Evolutionary conservation across 2,888 invertebrate species (phyloP).

Genomic region (Drosophila crucigera): DNA sequence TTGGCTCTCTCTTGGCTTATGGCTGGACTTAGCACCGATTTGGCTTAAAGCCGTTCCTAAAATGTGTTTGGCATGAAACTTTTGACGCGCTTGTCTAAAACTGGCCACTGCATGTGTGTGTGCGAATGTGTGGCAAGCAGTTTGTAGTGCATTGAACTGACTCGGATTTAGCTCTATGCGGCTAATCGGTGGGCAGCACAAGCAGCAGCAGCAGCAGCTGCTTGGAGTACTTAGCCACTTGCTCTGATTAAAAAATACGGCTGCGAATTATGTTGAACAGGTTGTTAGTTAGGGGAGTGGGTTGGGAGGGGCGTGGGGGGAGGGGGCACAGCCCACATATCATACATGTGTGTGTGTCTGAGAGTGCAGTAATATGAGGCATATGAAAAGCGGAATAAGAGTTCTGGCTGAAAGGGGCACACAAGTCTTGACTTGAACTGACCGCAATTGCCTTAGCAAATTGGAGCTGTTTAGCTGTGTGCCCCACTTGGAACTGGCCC

Average conservation of each 20-base stretch:
- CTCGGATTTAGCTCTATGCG: constrained; percentile 17
- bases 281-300: constrained; percentile 7
- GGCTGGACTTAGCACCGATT: constrained; percentile 70
- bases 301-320: background rate
- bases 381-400: constrained; percentile 4
- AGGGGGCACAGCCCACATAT: constrained; percentile 30
- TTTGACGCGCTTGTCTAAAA: constrained; percentile 51
- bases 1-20: constrained; percentile 22
- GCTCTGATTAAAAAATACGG: constrained; percentile 61
- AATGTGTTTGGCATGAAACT: constrained; percentile 51
- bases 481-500: constrained; percentile 46
- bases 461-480: constrained; percentile 15
- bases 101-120: background rate
- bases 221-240: constrained; percentile 40
- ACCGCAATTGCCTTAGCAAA: constrained; percentile 46
- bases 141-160: constrained; percentile 69
- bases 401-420: background rate
- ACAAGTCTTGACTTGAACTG: constrained; percentile 26
- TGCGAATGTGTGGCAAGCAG: constrained; percentile 22
- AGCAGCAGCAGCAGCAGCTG: constrained; percentile 39
- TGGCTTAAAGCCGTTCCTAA: constrained; percentile 55
- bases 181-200: constrained; percentile 64
- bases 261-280: constrained; percentile 53
- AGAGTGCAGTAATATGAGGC: constrained; percentile 9
- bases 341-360: background rate